Conservation (phyloP, 2,113 vertebrate species). For the Aptenodytes patagonicus region DNA sequence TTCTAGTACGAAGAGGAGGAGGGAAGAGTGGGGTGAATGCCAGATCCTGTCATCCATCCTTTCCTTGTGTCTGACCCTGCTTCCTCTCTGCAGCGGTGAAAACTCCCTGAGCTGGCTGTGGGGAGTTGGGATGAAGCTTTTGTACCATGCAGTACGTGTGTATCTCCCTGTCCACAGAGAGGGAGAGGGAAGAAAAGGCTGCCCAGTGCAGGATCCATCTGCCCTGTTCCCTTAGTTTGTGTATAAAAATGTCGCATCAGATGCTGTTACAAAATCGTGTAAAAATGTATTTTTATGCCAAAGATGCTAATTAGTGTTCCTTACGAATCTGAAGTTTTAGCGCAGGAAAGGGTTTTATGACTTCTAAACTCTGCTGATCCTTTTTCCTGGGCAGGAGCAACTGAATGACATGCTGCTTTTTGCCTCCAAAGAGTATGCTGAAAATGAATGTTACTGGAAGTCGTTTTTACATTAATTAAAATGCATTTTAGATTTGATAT, state of each 20-base stretch:
- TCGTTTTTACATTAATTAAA: background rate
- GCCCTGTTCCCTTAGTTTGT: background rate
- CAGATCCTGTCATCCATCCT: background rate
- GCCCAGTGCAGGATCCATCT: background rate
- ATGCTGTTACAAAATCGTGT: background rate
- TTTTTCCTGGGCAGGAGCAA: background rate
- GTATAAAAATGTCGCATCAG: background rate
- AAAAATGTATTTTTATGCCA: background rate
- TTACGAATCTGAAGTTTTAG: background rate
- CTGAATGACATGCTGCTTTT: background rate
- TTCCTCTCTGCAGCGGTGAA: background rate
- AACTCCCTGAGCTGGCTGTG: background rate
- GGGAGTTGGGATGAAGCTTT: background rate
- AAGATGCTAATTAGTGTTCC: background rate
- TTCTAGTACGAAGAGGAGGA: background rate
- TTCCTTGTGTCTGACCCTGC: background rate
- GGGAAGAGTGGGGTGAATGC: background rate
- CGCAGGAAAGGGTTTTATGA: background rate
- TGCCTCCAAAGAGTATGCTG: background rate
- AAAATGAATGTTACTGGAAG: background rate
- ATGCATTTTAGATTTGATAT: background rate
- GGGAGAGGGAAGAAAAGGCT: background rate
- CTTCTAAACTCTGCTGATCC: background rate
- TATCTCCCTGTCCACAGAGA: background rate
- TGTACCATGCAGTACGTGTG: rapidly evolving